phyloP scores from a whole-genome alignment of 2,797 vertebrate genomes.

The Phrynocephalus forsythii region DNA sequence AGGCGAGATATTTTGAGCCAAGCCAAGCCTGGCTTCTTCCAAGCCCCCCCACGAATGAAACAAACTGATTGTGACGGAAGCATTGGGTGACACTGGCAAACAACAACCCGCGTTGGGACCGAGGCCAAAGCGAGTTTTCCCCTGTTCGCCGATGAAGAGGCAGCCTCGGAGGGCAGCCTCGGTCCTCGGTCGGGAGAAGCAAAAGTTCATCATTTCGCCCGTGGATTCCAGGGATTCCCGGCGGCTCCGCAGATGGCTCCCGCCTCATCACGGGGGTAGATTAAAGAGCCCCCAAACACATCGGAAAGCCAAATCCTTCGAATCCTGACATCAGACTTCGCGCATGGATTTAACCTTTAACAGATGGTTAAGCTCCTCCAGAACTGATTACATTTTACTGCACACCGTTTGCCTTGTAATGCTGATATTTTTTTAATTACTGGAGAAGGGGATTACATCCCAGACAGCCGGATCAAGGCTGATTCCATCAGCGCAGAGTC shows the following conservation, averaged over 20 bases:
- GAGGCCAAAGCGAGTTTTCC: background rate
- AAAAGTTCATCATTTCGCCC: slow-evolving; percentile 37
- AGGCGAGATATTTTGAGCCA: background rate
- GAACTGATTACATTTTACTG: slow-evolving; percentile 92
- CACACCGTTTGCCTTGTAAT: slow-evolving; percentile 89
- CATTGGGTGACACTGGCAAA: background rate
- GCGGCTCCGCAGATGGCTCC: slow-evolving; percentile 46
- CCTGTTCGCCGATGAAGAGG: background rate
- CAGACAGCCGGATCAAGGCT: slow-evolving; percentile 83
- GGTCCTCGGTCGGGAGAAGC: background rate
- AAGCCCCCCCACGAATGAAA: background rate
- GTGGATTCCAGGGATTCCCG: background rate
- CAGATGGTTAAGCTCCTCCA: slow-evolving; percentile 96
- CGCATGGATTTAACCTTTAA: slow-evolving; percentile 90
- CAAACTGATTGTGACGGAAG: background rate
- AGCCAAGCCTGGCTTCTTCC: background rate
- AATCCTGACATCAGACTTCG: slow-evolving; percentile 86
- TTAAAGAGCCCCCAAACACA: slow-evolving; percentile 67
- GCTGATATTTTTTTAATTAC: slow-evolving; percentile 91
- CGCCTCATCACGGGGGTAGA: slow-evolving; percentile 62
- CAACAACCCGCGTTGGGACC: background rate
- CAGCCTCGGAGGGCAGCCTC: background rate
- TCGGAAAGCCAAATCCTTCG: slow-evolving; percentile 78
- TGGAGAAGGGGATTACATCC: slow-evolving; percentile 89
- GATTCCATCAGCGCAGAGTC: slow-evolving; percentile 66